phyloP scores from a whole-genome alignment of 1,140 invertebrate species.

The Ooceraea biroi region DNA sequence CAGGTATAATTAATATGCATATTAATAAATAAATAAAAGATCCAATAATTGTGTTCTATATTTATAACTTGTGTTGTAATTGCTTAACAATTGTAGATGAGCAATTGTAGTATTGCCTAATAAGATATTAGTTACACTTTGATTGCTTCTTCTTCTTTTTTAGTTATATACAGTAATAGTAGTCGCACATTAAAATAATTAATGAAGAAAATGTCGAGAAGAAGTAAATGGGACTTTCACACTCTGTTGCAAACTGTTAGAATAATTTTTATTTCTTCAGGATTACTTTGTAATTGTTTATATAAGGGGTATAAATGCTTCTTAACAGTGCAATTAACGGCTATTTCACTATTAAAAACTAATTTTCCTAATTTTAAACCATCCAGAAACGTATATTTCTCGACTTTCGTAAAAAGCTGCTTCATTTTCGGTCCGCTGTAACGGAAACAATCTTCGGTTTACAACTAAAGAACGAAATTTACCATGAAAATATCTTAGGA shows the following conservation, averaged over 20 bases:
- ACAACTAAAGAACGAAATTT: slow-evolving; percentile 1
- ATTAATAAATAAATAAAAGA: too few relatives aligned
- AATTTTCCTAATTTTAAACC: slow-evolving; percentile 56
- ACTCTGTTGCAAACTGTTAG: slow-evolving; percentile 61
- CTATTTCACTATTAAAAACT: slow-evolving; percentile 51
- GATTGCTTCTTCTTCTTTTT: slow-evolving; percentile 12
- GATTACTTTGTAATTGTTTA: slow-evolving; percentile 53
- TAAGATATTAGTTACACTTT: not conserved
- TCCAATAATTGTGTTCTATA: too few relatives aligned
- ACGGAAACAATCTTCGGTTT: slow-evolving; percentile 18
- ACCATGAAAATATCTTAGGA: slow-evolving; percentile 32
- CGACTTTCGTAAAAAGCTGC: not conserved
- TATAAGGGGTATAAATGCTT: slow-evolving; percentile 61
- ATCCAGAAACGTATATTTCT: slow-evolving; percentile 48
- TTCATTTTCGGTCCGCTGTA: not conserved
- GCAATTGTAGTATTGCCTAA: slow-evolving; percentile 6
- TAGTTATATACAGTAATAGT: not conserved
- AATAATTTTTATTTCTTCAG: slow-evolving; percentile 62
- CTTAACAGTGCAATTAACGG: slow-evolving; percentile 59
- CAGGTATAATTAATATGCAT: too few relatives aligned
- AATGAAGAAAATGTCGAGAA: slow-evolving; percentile 15
- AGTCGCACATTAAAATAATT: not conserved
- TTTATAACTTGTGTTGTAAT: too few relatives aligned
- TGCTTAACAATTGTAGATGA: not conserved
- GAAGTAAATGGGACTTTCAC: slow-evolving; percentile 16